Evolutionary conservation across 2,888 invertebrate genomes (phyloP).

Genomic region (Callosobruchus maculatus): DNA sequence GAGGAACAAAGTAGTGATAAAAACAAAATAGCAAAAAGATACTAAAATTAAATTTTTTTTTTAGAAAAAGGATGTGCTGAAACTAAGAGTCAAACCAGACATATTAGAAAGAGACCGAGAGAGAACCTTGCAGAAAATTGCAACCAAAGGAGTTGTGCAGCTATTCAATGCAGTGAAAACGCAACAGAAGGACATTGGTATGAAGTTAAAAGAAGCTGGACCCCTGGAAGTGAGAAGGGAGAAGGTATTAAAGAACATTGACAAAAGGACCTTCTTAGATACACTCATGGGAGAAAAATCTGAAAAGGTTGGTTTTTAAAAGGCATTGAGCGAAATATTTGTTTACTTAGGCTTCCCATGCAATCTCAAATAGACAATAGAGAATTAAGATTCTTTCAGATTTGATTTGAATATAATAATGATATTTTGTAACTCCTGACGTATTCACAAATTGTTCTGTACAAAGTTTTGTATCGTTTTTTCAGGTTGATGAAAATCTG

Average conservation of each 20-base stretch:
- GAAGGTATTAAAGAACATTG: slow-evolving; percentile 69
- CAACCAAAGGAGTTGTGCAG: slow-evolving; percentile 90
- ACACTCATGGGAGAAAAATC: slow-evolving; percentile 71
- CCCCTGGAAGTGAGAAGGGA: slow-evolving; percentile 74
- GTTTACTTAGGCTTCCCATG: too few species aligned
- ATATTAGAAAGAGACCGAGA: slow-evolving; percentile 75
- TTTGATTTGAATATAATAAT: too few species aligned
- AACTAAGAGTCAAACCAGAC: slow-evolving; percentile 71
- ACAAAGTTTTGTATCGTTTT: neutral
- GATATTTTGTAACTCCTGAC: too few species aligned
- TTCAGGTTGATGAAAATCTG: slow-evolving; percentile 30
- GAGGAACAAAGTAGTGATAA: neutral
- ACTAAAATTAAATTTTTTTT: too few species aligned
- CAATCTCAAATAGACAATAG: too few species aligned
- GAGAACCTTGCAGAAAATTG: slow-evolving; percentile 73
- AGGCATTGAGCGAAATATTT: too few species aligned
- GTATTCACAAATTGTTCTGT: too few species aligned
- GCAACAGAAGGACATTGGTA: slow-evolving; percentile 75
- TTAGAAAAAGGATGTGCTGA: slow-evolving; percentile 61
- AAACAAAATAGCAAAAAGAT: neutral
- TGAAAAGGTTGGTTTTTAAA: slow-evolving; percentile 35
- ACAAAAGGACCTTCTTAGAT: slow-evolving; percentile 73
- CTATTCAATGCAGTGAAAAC: slow-evolving; percentile 86
- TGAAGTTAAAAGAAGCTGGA: slow-evolving; percentile 68
- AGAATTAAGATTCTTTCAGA: too few species aligned